Evolutionary conservation across 2,888 invertebrate species (phyloP), one percentile per base, ranked within the genome.

Genomic region (Microplitis deprimator): DNA sequence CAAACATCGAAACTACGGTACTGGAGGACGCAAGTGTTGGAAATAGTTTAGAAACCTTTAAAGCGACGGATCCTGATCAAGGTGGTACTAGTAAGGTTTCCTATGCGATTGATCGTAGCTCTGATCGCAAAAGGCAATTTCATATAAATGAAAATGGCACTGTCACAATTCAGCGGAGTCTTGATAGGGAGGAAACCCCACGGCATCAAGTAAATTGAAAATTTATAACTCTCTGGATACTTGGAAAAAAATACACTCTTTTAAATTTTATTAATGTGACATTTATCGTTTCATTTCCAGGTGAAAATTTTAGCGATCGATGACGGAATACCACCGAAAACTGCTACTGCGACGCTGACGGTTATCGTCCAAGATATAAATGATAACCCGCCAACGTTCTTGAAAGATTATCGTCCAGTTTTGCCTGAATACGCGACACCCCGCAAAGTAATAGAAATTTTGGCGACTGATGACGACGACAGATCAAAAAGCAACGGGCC

Each of bases 261-360:
- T 20, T 29, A 29, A 29, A 29, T 29, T 29, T 29, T 29, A 29
- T 29, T 29, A 29, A 29, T 29, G 29, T 29, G 29, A 29, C 29
- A 29, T 29, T 29, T 29, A 29, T 38, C 70, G 6, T 64, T 76
- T 65, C 60, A 67, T 40, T 80, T 84, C 3, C 77, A 91, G 91
- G 97, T 98, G 5, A 98, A 98, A 91, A 97, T 98, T 82, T 91
- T 98, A 85, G 98, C 98, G 4, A 97, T 97, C 85, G 98, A 98
- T 88, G 97, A 97, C 89, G 98, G 97, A 1, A 94, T 96, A 16
- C 97, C 97, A 1, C 96, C 97, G 0, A 96, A 97, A 91, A 97
- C 97, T 7, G 97, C 97, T 0, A 97, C 97, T 0, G 97, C 97
- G 0, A 97, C 97, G 0, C 91, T 98, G 65, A 97, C 97, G 2